Base-by-base conservation (phyloP, 1,140 invertebrate species). In the Drosophila ironensis region DNA sequence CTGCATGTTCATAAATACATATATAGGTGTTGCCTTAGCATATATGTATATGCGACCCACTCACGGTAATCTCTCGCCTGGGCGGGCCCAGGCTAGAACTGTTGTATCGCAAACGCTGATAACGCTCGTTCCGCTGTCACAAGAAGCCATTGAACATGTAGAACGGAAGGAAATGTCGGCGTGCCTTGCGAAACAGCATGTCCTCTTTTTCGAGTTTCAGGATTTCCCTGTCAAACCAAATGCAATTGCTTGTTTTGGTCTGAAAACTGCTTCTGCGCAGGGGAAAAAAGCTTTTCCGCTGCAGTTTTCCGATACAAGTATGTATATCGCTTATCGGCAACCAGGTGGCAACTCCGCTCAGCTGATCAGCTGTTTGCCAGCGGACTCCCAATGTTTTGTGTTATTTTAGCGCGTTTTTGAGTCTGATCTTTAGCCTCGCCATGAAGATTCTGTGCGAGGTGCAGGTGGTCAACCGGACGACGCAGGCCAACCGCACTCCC, bases 371-470 rank as follows among this genome's bases (percentile, higher is more conserved):
- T 4, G 12, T 24, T 42, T 12, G 6, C 6, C 3, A 20, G 3
- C 3, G 4, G 5, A 30, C 20, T 25, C 12, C 16, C 94, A 94
- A 89, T 70, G 66, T 41, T 44, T 66, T 27, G 54, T 48, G 50
- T 51, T 28, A n/a, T 20, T 64, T 64, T 63, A 48, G 59, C 60
- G 41, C 24, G 14, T 47, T 59, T 61, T 44, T 61, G 33, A 1
- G 5, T 28, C 1, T 12, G 0, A n/a, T 6, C n/a, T 14, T 11
- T 25, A 5, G 45, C 45, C 5, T 2, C 59, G 22, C 19, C 37
- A 95, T 95, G 94, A 95, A 94, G 90, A 90, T 95, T 69, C 82
- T 92, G 16, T 95, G 94, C 84, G 92, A 92, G 70, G 90, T 95
- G 9, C 92, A 92, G 77, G 91, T 95, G 28, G 89, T 91, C 41